Conservation (phyloP, 2,888 invertebrate species). For the Drosophila atroscutellata region DNA sequence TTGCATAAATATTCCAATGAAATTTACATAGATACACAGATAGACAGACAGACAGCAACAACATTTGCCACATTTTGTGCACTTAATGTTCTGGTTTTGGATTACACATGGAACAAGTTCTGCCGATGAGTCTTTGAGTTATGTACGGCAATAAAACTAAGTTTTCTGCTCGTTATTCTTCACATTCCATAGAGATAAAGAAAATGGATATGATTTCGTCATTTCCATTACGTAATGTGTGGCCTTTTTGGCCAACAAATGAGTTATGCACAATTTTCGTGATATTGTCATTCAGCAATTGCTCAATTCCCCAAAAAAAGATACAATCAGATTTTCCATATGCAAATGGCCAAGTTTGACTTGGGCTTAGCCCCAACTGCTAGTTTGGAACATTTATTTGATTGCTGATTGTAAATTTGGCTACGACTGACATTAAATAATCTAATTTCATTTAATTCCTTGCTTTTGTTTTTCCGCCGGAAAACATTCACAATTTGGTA, state of each 20-base stretch:
- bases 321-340: constrained; percentile 21
- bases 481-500: neutral
- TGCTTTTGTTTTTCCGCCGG: neutral
- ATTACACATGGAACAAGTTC: constrained; percentile 59
- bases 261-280: constrained; percentile 61
- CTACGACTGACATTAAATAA: neutral
- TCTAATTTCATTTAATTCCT: neutral
- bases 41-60: neutral
- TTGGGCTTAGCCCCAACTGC: too few species aligned
- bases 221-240: constrained; percentile 57
- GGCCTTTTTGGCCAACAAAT: constrained; percentile 31
- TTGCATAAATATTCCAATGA: constrained; percentile 63
- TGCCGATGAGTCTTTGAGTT: constrained; percentile 56
- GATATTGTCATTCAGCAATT: constrained; percentile 23
- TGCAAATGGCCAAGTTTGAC: constrained; percentile 35
- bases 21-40: constrained; percentile 54
- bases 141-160: constrained; percentile 64
- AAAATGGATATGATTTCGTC: constrained; percentile 70
- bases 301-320: constrained; percentile 6
- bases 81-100: constrained; percentile 73
- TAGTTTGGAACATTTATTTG: neutral
- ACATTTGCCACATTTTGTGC: constrained; percentile 64
- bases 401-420: neutral
- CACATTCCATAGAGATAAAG: constrained; percentile 69
- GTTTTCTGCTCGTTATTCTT: constrained; percentile 57